Evolutionary conservation across 2,888 invertebrate genomes (phyloP).

Genomic region (Smittia aterrima): DNA sequence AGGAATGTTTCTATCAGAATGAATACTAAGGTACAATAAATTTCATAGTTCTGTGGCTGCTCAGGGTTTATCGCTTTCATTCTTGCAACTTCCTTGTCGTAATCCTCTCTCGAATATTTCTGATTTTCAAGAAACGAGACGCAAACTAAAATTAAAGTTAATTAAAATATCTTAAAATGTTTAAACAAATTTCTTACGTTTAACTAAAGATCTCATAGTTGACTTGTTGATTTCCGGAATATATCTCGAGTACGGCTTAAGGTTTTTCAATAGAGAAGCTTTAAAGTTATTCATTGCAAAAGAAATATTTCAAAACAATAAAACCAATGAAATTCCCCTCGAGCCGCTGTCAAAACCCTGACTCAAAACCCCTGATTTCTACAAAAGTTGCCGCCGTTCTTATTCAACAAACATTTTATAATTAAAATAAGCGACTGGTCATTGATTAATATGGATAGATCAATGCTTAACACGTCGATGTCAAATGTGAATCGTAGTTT

Average conservation of each 20-base stretch:
- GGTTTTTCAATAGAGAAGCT: neutral
- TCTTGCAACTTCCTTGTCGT: slow-evolving; percentile 13
- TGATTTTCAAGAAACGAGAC: slow-evolving; percentile 4
- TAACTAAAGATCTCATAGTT: slow-evolving; percentile 3
- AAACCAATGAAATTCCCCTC: no score
- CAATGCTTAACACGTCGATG: neutral
- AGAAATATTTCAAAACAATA: no score
- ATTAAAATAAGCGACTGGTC: no score
- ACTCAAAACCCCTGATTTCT: no score
- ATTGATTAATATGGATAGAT: slow-evolving; percentile 32
- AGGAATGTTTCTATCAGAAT: slow-evolving; percentile 5
- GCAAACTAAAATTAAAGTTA: slow-evolving; percentile 21
- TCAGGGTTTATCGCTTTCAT: neutral
- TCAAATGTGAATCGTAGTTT: neutral
- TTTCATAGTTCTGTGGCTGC: neutral
- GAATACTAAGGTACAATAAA: neutral
- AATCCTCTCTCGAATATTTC: slow-evolving; percentile 23
- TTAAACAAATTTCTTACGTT: slow-evolving; percentile 1
- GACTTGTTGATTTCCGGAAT: slow-evolving; percentile 17
- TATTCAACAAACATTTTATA: no score
- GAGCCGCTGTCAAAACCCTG: no score
- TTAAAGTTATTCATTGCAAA: slow-evolving; percentile 32
- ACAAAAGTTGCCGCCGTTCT: no score
- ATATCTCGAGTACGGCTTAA: slow-evolving; percentile 16
- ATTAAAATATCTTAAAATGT: neutral